Evolutionary conservation across 2,888 invertebrate species (phyloP).

Genomic region (Drosophila subquinaria): DNA sequence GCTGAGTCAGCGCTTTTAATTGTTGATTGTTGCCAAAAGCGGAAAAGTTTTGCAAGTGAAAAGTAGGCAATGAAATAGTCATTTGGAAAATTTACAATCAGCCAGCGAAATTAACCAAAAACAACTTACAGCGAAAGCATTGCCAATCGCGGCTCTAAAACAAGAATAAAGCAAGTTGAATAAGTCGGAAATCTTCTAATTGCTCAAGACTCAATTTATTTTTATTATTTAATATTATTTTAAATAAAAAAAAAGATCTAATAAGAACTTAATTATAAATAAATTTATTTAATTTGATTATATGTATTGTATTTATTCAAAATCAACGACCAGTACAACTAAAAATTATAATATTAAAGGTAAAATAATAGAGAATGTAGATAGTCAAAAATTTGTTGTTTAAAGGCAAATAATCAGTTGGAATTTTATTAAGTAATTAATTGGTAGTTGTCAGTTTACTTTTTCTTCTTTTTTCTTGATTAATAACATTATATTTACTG

Average conservation of each 20-base stretch:
- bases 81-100: conserved; percentile 61
- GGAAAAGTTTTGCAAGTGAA: conserved; percentile 70
- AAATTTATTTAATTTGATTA: no score
- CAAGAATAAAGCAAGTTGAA: not conserved
- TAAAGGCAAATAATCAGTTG: no score
- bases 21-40: conserved; percentile 75
- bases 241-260: no score
- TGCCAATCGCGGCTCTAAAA: not conserved
- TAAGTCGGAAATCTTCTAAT: not conserved
- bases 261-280: no score
- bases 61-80: conserved; percentile 55
- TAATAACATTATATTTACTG: not conserved
- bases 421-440: no score
- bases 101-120: conserved; percentile 15
- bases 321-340: no score
- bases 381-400: no score
- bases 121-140: not conserved
- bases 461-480: no score
- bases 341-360: no score
- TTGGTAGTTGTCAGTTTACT: no score
- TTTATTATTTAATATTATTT: not conserved
- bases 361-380: no score
- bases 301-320: no score
- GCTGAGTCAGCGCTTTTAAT: conserved; percentile 75
- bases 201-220: not conserved